A percentile compares a stretch with the other conserved stretches of the same genome.
These are phyloP conservation scores for Atherix ibis DNA, from an alignment of 2,888 invertebrate genomes.

Conservation along the genomic window DNA sequence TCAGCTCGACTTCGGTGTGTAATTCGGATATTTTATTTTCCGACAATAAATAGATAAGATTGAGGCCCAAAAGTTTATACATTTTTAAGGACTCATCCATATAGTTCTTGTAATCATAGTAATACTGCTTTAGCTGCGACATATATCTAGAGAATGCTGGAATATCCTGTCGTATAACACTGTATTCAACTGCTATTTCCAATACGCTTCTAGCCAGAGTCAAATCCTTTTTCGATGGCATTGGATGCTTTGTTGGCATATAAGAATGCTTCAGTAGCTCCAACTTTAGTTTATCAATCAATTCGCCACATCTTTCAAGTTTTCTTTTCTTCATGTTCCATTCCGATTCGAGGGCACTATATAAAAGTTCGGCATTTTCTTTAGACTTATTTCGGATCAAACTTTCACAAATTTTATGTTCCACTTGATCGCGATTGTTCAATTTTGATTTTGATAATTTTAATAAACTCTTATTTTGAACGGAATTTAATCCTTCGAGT, in stretches of 20 bases:
- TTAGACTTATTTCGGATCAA: too few species aligned
- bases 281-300: conserved; percentile 64
- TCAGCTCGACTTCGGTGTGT: conserved; percentile 82
- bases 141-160: conserved; percentile 88
- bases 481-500: too few species aligned
- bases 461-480: too few species aligned
- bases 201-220: conserved; percentile 71
- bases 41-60: conserved; percentile 73
- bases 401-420: too few species aligned
- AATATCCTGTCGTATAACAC: too few species aligned
- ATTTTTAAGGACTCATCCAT: conserved; percentile 77
- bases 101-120: conserved; percentile 68
- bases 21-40: conserved; percentile 92
- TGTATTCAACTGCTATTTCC: conserved; percentile 87
- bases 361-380: too few species aligned
- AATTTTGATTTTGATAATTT: too few species aligned
- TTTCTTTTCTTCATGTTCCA: conserved; percentile 59
- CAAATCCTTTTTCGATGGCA: conserved; percentile 58
- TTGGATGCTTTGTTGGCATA: conserved; percentile 58
- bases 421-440: too few species aligned
- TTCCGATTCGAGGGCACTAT: too few species aligned
- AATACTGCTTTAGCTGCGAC: conserved; percentile 88
- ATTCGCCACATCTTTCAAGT: conserved; percentile 69
- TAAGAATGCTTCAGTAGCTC: conserved; percentile 62
- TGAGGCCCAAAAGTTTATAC: conserved; percentile 79